These are phyloP conservation scores for Pollachius pollachius DNA, from an alignment of 2,113 vertebrate genomes.

Conservation along the genomic window DNA sequence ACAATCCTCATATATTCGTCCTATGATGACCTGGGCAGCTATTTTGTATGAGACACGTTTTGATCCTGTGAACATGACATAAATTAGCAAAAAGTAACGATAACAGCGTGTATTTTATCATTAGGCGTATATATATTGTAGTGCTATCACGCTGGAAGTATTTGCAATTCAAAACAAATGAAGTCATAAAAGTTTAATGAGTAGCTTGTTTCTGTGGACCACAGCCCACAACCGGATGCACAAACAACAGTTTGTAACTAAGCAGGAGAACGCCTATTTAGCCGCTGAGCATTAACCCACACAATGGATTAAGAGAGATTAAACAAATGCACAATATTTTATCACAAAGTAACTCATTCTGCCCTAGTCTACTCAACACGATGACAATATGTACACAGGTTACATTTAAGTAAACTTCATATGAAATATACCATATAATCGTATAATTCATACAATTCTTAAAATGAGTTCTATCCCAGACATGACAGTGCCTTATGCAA, in stretches of 20 bases:
- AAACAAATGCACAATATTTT: background rate
- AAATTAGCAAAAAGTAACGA: no score
- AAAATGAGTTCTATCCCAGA: background rate
- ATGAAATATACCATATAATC: no score
- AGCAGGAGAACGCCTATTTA: background rate
- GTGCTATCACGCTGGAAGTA: conserved; percentile 13
- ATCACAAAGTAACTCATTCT: background rate
- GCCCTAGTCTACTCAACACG: background rate
- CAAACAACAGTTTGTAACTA: background rate
- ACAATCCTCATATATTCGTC: no score
- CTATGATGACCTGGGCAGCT: no score
- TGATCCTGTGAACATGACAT: no score
- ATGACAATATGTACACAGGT: background rate
- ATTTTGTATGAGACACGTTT: no score
- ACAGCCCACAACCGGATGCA: conserved; percentile 16
- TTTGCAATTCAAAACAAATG: conserved; percentile 59
- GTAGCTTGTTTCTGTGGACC: conserved; percentile 44
- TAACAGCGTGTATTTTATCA: no score
- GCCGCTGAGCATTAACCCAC: no score
- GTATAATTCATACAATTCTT: background rate
- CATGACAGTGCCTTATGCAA: conserved; percentile 20
- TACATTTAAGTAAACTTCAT: no score
- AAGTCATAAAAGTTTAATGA: conserved; percentile 58
- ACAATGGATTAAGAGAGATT: no score
- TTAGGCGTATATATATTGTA: no score